phyloP scores from a whole-genome alignment of 2,797 vertebrate species.

The Parauchenoglanis ngamensis region DNA sequence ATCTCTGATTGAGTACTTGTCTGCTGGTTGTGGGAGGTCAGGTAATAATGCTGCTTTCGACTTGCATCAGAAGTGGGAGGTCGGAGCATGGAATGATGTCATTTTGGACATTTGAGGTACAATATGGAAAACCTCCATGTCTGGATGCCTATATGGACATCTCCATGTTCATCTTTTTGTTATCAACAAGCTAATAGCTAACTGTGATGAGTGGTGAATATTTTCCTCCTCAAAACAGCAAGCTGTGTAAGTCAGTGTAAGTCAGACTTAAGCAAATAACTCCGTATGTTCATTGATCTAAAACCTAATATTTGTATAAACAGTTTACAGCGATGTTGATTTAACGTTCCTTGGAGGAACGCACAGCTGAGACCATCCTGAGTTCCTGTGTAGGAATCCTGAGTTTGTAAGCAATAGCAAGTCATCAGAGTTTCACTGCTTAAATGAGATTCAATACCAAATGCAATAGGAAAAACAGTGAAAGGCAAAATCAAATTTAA shows the following conservation, averaged over 20 bases:
- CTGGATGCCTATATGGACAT: neutral
- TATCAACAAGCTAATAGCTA: neutral
- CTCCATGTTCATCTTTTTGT: neutral
- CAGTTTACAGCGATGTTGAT: neutral
- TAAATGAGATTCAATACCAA: neutral
- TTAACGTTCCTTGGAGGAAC: neutral
- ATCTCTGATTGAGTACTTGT: neutral
- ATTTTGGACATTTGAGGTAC: neutral
- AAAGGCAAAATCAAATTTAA: neutral
- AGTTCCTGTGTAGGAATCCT: neutral
- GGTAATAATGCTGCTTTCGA: neutral
- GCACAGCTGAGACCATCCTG: neutral
- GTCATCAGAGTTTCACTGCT: neutral
- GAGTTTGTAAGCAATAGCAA: neutral
- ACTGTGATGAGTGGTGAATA: neutral
- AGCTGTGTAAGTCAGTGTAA: neutral
- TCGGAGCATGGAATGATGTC: neutral
- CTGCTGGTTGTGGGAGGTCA: too few species aligned
- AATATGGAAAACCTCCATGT: neutral
- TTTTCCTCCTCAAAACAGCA: neutral
- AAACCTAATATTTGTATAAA: neutral
- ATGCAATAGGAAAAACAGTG: neutral
- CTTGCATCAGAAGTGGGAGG: neutral
- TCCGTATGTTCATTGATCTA: neutral
- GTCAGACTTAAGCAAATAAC: neutral